phyloP scores from a whole-genome alignment of 2,113 vertebrate species.

The Mobula hypostoma region DNA sequence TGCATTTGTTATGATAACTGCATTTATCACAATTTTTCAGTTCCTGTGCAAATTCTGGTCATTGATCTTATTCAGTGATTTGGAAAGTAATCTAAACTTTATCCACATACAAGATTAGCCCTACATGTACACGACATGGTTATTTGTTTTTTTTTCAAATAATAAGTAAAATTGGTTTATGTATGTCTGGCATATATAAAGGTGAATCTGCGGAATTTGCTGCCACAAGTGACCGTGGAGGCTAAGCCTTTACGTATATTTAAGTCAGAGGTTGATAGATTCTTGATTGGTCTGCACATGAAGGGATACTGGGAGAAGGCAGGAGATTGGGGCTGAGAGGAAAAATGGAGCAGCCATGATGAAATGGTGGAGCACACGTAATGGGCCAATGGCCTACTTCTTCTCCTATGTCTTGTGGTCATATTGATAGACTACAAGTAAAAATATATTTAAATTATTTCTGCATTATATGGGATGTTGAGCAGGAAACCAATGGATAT shows the following conservation, averaged over 20 bases:
- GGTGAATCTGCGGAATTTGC: too few species aligned
- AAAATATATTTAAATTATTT: background rate
- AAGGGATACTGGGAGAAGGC: too few species aligned
- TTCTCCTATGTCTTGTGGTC: too few species aligned
- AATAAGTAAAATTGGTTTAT: background rate
- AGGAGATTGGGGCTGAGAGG: too few species aligned
- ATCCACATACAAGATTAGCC: background rate
- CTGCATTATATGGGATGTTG: background rate
- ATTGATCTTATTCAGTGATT: background rate
- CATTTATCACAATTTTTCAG: background rate
- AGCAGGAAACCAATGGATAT: too few species aligned
- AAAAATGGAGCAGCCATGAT: too few species aligned
- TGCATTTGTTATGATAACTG: background rate
- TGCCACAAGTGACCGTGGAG: too few species aligned
- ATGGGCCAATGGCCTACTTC: too few species aligned
- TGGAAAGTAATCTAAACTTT: background rate
- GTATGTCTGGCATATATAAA: background rate
- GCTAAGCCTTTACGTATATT: too few species aligned
- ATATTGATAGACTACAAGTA: background rate
- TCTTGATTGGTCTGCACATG: too few species aligned
- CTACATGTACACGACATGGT: background rate
- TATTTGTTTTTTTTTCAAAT: background rate
- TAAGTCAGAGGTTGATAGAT: too few species aligned
- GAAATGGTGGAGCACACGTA: too few species aligned
- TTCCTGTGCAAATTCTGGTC: background rate